Percentiles rank a stretch among this genome's conserved stretches.
Evolutionary conservation across 1,140 invertebrate species (phyloP).

Genomic region (Trichonephila clavata): DNA sequence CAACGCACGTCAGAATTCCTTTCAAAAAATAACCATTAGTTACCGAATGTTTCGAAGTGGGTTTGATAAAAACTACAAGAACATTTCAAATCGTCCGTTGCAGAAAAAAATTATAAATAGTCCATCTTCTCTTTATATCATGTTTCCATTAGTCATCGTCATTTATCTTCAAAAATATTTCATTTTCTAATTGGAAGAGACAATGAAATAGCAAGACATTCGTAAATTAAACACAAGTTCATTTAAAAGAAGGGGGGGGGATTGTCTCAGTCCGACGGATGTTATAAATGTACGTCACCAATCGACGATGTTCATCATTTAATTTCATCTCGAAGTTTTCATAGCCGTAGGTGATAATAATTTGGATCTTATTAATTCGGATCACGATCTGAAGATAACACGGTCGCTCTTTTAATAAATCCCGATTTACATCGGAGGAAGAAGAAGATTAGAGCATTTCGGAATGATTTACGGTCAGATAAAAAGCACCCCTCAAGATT

Average conservation of each 20-base stretch:
- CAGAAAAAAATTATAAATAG: background rate
- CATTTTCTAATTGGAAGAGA: conserved; percentile 32
- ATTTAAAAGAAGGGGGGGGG: background rate
- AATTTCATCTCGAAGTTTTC: conserved; percentile 50
- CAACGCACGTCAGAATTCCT: background rate
- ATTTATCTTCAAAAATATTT: conserved; percentile 47
- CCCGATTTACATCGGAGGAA: conserved; percentile 71
- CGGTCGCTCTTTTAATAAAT: conserved; percentile 73
- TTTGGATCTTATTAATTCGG: conserved; percentile 65
- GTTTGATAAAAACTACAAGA: background rate
- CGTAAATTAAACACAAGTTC: conserved; percentile 54
- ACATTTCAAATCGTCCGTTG: background rate
- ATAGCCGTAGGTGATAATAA: conserved; percentile 66
- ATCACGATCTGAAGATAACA: conserved; percentile 70
- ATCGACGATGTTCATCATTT: conserved; percentile 59
- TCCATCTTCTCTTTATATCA: background rate
- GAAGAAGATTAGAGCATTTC: conserved; percentile 71
- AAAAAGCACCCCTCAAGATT: conserved; percentile 52
- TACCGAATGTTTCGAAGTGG: background rate
- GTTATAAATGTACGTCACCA: conserved; percentile 65
- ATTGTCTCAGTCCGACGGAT: background rate
- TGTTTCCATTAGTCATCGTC: conserved; percentile 14
- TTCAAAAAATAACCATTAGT: conserved; percentile 15
- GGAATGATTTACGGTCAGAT: conserved; percentile 72
- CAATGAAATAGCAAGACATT: background rate